Evolutionary conservation across 2,888 invertebrate genomes (phyloP).

Genomic region (Pristionchus fissidentatus): DNA sequence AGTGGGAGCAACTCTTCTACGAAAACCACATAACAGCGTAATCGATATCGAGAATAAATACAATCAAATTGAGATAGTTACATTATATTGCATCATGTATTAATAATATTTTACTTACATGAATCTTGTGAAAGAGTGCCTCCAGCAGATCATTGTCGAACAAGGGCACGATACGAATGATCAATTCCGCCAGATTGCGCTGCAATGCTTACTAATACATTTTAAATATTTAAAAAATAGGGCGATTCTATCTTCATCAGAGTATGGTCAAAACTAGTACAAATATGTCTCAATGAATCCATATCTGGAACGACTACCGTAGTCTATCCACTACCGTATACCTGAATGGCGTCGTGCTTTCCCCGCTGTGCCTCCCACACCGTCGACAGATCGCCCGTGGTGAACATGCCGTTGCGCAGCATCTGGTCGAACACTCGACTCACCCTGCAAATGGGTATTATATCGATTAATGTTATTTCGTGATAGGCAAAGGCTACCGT

Average conservation of each 20-base stretch:
- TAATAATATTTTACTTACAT: not conserved
- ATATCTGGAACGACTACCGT: not conserved
- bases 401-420: not conserved
- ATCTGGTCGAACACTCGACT: not conserved
- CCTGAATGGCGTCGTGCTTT: conserved; percentile 47
- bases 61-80: not conserved
- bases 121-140: conserved; percentile 48
- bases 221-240: not conserved
- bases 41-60: not conserved
- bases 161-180: conserved; percentile 25
- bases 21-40: not conserved
- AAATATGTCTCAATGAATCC: not conserved
- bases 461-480: not conserved
- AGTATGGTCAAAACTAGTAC: not conserved
- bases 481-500: not conserved
- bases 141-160: conserved; percentile 46
- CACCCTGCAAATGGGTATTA: not conserved
- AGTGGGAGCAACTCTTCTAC: not conserved
- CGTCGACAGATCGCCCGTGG: conserved; percentile 29
- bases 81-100: not conserved
- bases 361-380: conserved; percentile 48
- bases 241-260: not conserved
- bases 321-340: not conserved
- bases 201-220: not conserved
- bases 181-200: conserved; percentile 46